Conservation (phyloP, 2,797 vertebrate genomes). For the Leucoraja ocellata region DNA sequence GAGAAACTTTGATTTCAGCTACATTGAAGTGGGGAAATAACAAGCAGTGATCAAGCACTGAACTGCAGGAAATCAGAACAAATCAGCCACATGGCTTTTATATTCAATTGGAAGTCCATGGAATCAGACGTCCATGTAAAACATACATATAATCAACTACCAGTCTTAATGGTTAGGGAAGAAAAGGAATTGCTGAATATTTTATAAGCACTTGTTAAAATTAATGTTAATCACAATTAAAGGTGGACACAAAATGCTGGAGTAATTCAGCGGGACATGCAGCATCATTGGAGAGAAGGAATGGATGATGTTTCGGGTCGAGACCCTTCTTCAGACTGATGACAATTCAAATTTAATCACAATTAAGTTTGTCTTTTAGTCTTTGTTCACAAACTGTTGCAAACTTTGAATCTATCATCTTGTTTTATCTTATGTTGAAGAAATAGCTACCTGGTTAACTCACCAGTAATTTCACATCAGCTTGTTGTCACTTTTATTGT, state of each 20-base stretch:
- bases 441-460: neutral
- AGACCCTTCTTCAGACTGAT: too few relatives aligned
- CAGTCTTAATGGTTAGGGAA: neutral
- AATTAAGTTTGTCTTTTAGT: neutral
- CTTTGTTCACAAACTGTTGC: neutral
- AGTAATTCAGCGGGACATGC: too few relatives aligned
- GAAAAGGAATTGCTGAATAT: neutral
- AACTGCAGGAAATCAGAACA: conserved; percentile 6
- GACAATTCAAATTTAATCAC: neutral
- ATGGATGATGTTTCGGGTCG: too few relatives aligned
- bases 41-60: neutral
- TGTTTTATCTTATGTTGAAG: neutral
- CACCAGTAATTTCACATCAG: neutral
- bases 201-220: neutral
- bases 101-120: neutral
- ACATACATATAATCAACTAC: neutral
- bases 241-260: too few relatives aligned
- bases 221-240: neutral
- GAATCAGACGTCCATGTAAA: neutral
- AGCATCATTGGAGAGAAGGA: too few relatives aligned
- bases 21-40: neutral
- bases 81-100: neutral
- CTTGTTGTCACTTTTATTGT: neutral
- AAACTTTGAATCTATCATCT: neutral
- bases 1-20: neutral